These are phyloP conservation scores for Cettia cetti DNA, from an alignment of 2,113 vertebrate species.

Conservation along the genomic window DNA sequence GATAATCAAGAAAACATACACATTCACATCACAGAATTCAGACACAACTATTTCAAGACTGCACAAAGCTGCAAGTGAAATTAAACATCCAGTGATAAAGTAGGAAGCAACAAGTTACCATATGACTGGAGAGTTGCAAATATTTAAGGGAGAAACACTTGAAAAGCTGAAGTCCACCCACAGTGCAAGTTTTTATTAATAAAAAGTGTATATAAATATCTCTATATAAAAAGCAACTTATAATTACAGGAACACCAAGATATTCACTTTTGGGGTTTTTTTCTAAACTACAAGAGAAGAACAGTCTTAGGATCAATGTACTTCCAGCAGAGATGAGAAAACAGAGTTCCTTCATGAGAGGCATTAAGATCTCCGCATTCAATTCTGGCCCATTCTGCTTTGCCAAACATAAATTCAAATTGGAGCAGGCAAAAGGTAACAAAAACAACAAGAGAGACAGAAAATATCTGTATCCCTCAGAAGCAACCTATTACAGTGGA, in stretches of 20 bases:
- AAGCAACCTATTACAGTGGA: not conserved
- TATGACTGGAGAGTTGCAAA: not conserved
- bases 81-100: not conserved
- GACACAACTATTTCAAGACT: not conserved
- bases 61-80: not conserved
- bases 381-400: not conserved
- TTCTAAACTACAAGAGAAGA: not conserved
- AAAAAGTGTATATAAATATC: not conserved
- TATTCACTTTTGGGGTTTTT: not conserved
- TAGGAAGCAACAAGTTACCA: not conserved
- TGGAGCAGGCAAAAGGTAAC: not conserved
- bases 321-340: not conserved
- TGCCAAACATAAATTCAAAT: not conserved
- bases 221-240: not conserved
- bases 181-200: not conserved
- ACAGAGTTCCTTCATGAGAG: not conserved
- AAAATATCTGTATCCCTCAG: not conserved
- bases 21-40: not conserved
- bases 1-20: not conserved
- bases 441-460: not conserved
- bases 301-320: not conserved
- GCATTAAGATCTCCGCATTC: not conserved
- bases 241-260: not conserved
- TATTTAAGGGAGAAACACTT: not conserved
- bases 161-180: not conserved